Evolutionary conservation across 2,797 vertebrate genomes (phyloP), one percentile per base, ranked within the genome.

Genomic region (Epinephelus malabaricus): DNA sequence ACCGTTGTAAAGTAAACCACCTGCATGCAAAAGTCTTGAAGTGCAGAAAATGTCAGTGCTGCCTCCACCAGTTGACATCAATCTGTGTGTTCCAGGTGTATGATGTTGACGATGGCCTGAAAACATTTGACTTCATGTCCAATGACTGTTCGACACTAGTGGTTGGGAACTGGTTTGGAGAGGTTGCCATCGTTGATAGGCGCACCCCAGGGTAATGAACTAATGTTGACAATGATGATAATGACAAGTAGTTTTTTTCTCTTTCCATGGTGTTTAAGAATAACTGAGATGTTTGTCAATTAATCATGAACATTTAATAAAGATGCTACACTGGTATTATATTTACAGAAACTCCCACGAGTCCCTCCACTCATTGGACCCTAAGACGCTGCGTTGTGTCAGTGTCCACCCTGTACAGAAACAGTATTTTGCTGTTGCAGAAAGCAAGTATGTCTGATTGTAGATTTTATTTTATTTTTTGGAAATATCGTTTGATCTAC

Each of bases 61-160:
- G 34, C 27, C 18, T 46, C 12, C 18, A 55, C 46, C 21, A 2
- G 19, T 14, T 70, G 14, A 78, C 1, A 0, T 56, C 6, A 15
- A 3, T 55, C 3, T 69, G 7, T 66, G 21, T 76, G 0, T 47
- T 69, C n/a, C 78, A 99, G 98, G 89, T 98, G 0, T 97, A 94
- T 73, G 92, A 93, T 58, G 84, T 88, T 38, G 91, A 95, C 1
- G 73, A 90, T 0, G 78, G 84, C 14, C 90, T 96, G 8, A 97
- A 95, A 55, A 96, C 94, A 0, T 98, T 98, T 55, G 97, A 96
- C 88, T 98, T 97, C 84, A 67, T 98, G 93, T 94, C 95, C 1
- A 86, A 87, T 9, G 92, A 92, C 50, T 95, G 93, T 69, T 94
- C 81, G 12, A 96, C 94, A 0, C 88, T 97, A 5, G 1, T 98